Conservation (phyloP, 2,113 vertebrate genomes). For the Diadophis punctatus region DNA sequence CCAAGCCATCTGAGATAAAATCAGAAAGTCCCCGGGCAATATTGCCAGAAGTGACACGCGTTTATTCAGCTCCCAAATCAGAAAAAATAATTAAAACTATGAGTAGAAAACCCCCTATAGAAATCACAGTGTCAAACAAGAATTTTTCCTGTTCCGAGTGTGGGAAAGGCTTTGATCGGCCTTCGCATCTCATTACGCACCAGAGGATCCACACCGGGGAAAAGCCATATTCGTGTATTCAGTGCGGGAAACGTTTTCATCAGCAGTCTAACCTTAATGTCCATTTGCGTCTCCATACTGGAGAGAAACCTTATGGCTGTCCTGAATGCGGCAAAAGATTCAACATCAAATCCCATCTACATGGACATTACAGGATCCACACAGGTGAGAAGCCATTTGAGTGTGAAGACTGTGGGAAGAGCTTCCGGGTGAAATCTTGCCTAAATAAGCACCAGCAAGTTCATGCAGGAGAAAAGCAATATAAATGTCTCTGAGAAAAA, state of each 20-base stretch:
- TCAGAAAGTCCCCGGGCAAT: background rate
- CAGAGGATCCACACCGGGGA: conserved; percentile 76
- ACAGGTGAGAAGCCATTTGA: conserved; percentile 64
- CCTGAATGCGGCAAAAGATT: conserved; percentile 66
- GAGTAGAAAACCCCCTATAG: background rate
- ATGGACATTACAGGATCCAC: conserved; percentile 61
- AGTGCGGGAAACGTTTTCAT: conserved; percentile 60
- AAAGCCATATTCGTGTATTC: conserved; percentile 57
- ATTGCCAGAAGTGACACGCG: background rate
- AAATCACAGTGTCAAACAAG: conserved; percentile 15
- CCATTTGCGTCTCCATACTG: conserved; percentile 60
- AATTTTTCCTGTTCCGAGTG: conserved; percentile 66
- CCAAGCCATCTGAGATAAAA: background rate
- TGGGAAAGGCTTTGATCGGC: conserved; percentile 70
- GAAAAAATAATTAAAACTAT: background rate
- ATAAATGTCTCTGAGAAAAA: conserved; percentile 58
- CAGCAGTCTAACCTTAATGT: conserved; percentile 62
- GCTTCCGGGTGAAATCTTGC: conserved; percentile 61
- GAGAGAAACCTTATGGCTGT: conserved; percentile 62
- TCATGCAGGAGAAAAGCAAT: conserved; percentile 59
- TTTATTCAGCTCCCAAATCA: background rate
- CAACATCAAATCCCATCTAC: conserved; percentile 60
- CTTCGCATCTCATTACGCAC: conserved; percentile 75
- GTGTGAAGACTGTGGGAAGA: conserved; percentile 62
- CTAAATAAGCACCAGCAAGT: conserved; percentile 61